Percentiles rank a stretch among this genome's conserved stretches.
phyloP scores from a whole-genome alignment of 2,113 vertebrate species.

The Thunnus maccoyii region DNA sequence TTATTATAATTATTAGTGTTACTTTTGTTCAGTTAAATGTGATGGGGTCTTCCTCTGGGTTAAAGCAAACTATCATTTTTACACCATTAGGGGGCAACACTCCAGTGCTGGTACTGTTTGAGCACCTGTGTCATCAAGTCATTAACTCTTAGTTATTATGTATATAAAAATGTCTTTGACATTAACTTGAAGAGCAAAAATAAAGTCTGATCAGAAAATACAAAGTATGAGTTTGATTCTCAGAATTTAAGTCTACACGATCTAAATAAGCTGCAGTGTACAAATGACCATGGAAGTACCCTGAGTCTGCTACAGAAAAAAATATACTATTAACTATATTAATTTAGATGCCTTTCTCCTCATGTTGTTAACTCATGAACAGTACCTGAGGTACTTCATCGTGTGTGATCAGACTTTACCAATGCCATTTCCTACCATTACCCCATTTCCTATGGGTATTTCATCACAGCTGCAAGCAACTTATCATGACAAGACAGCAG shows the following conservation, averaged over 20 bases:
- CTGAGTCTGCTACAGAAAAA: too few species aligned
- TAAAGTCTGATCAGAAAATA: too few species aligned
- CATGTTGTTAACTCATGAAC: neutral
- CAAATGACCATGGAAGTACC: too few species aligned
- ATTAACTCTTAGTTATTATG: too few species aligned
- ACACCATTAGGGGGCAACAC: constrained; percentile 15
- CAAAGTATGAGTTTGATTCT: too few species aligned
- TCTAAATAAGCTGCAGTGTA: too few species aligned
- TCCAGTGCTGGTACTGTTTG: neutral
- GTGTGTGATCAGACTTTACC: neutral
- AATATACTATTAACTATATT: too few species aligned
- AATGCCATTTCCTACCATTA: neutral
- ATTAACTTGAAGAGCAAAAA: neutral
- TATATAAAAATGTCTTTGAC: neutral
- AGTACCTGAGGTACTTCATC: neutral
- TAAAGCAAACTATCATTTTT: neutral
- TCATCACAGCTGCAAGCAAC: neutral
- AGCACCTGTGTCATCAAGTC: neutral
- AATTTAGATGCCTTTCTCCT: neutral
- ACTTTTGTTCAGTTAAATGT: too few species aligned
- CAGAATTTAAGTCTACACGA: too few species aligned
- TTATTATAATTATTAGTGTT: too few species aligned
- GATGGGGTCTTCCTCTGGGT: too few species aligned
- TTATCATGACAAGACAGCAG: constrained; percentile 7
- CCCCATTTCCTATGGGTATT: constrained; percentile 24